A percentile compares a stretch with the other conserved stretches of the same genome.
These are phyloP conservation scores for Catocala nupta DNA, from an alignment of 2,888 invertebrate genomes.

Conservation along the genomic window DNA sequence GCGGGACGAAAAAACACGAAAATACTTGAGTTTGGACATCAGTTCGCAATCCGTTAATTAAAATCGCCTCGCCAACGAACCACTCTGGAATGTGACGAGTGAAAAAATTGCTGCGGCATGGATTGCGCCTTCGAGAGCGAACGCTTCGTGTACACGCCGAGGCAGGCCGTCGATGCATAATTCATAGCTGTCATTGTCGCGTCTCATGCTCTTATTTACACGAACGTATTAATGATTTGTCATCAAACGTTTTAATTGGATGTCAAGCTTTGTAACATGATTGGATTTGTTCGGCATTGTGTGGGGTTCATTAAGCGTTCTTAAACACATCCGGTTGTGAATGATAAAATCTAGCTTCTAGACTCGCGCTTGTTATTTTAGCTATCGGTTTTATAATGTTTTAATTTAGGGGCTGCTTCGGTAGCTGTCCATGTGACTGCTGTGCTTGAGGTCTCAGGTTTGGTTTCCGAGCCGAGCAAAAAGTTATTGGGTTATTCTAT, in stretches of 20 bases:
- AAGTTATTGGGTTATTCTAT: too few species aligned
- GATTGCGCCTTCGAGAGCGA: conserved; percentile 62
- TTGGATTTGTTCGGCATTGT: conserved; percentile 32
- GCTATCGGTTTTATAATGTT: too few species aligned
- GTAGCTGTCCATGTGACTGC: too few species aligned
- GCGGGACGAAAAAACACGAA: conserved; percentile 19
- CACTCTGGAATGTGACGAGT: conserved; percentile 42
- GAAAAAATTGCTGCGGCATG: conserved; percentile 44
- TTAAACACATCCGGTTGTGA: too few species aligned
- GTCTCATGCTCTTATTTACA: conserved; percentile 45
- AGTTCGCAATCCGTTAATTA: conserved; percentile 52
- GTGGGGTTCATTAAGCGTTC: conserved; percentile 12
- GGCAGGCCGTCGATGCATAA: conserved; percentile 66
- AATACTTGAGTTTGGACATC: conserved; percentile 45
- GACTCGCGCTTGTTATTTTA: too few species aligned
- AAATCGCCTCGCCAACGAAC: conserved; percentile 44
- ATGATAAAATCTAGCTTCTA: too few species aligned
- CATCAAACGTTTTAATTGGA: conserved; percentile 51
- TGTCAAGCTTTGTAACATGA: conserved; percentile 37
- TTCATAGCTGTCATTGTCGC: conserved; percentile 56
- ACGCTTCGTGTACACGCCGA: conserved; percentile 66
- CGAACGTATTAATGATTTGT: conserved; percentile 48
- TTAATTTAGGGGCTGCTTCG: too few species aligned
- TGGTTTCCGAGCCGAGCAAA: too few species aligned
- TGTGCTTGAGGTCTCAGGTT: too few species aligned